Percentiles rank a stretch among this genome's conserved stretches.
Evolutionary conservation across 1,140 invertebrate species (phyloP).

Genomic region (Calycopis cecrops): DNA sequence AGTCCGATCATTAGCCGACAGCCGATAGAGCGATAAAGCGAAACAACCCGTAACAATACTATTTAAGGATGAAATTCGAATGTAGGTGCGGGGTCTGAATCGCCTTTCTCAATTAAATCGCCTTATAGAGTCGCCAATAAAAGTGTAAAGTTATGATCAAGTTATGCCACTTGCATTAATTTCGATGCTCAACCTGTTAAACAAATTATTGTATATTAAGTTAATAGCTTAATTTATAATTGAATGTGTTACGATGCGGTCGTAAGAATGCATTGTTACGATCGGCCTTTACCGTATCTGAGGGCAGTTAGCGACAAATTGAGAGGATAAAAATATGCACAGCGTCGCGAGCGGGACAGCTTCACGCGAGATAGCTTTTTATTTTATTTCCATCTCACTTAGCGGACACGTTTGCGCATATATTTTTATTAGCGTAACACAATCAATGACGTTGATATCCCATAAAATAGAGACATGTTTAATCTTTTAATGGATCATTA

Average conservation of each 20-base stretch:
- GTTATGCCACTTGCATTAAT: slow-evolving; percentile 73
- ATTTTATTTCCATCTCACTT: slow-evolving; percentile 32
- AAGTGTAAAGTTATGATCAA: slow-evolving; percentile 70
- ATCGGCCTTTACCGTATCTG: slow-evolving; percentile 53
- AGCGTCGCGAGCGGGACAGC: slow-evolving; percentile 33
- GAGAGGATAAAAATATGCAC: slow-evolving; percentile 36
- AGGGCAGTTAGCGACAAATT: slow-evolving; percentile 56
- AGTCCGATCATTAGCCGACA: slow-evolving; percentile 33
- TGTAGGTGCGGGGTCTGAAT: slow-evolving; percentile 30
- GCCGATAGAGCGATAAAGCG: slow-evolving; percentile 11
- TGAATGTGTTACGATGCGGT: slow-evolving; percentile 63
- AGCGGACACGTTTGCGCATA: slow-evolving; percentile 35
- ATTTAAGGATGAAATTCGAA: slow-evolving; percentile 34
- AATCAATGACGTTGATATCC: too few relatives aligned
- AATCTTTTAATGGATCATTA: too few relatives aligned
- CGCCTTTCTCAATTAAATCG: slow-evolving; percentile 62
- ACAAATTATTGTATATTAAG: slow-evolving; percentile 73
- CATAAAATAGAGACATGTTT: too few relatives aligned
- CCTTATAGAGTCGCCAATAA: slow-evolving; percentile 69
- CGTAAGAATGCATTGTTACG: slow-evolving; percentile 64
- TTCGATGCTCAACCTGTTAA: slow-evolving; percentile 73
- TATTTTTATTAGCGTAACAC: slow-evolving; percentile 33
- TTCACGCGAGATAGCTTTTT: slow-evolving; percentile 36
- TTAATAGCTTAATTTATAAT: slow-evolving; percentile 75
- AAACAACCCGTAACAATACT: slow-evolving; percentile 25